phyloP scores from a whole-genome alignment of 2,888 invertebrate genomes.

The Amphipyra tragopoginis region DNA sequence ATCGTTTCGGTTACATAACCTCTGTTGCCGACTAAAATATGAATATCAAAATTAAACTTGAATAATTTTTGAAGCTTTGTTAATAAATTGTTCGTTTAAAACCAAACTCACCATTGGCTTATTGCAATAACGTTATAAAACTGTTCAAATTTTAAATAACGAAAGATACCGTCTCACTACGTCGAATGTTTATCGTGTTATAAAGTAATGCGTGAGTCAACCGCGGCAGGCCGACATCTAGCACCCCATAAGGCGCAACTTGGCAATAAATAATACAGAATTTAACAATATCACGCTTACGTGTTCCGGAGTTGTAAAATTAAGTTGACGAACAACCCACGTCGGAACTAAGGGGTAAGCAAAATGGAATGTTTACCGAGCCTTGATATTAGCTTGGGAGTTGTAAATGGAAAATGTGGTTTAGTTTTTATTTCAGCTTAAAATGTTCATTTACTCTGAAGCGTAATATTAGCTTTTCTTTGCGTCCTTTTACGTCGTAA shows the following conservation, averaged over 20 bases:
- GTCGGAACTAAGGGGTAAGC: conserved; percentile 54
- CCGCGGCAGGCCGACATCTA: conserved; percentile 57
- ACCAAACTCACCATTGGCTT: conserved; percentile 20
- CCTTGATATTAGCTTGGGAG: conserved; percentile 55
- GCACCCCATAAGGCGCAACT: conserved; percentile 66
- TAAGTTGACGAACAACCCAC: conserved; percentile 69
- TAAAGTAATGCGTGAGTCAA: conserved; percentile 57
- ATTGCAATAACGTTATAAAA: conserved; percentile 20
- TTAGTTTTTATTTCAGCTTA: conserved; percentile 54
- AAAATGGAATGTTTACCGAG: conserved; percentile 59
- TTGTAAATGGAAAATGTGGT: conserved; percentile 49
- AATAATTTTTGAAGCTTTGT: conserved; percentile 10
- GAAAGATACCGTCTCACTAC: conserved; percentile 43
- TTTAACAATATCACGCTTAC: conserved; percentile 65
- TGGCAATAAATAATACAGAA: conserved; percentile 61
- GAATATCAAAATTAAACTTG: conserved; percentile 20
- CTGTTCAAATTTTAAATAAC: conserved; percentile 27
- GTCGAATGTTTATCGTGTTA: conserved; percentile 60
- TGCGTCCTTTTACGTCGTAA: conserved; percentile 31
- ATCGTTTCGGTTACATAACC: conserved; percentile 16
- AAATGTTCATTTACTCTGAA: conserved; percentile 49
- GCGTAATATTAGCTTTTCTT: conserved; percentile 43
- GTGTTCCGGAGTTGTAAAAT: conserved; percentile 80
- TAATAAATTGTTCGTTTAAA: conserved; percentile 20
- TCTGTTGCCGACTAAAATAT: conserved; percentile 10